Percentiles rank a stretch among this genome's conserved stretches.
These are phyloP conservation scores for Paracentrotus lividus DNA, from an alignment of 53 echinoderm and acorn worm genomes.

Conservation along the genomic window DNA sequence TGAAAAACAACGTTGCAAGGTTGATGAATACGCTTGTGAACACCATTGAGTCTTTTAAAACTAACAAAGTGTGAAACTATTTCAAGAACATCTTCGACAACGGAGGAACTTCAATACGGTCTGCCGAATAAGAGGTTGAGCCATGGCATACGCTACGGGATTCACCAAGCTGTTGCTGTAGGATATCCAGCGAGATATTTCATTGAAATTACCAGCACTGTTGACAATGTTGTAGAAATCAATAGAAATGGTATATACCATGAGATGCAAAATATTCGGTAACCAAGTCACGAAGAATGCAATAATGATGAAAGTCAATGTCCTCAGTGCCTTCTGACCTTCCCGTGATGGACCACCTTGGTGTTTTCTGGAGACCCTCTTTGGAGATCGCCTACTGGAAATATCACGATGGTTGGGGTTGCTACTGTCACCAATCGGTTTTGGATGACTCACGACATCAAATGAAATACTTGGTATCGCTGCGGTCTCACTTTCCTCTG, in stretches of 20 bases:
- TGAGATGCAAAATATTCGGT: neutral
- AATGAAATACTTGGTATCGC: too few relatives aligned
- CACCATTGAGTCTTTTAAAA: too few relatives aligned
- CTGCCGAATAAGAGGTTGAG: neutral
- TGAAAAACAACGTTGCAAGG: too few relatives aligned
- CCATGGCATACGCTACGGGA: neutral
- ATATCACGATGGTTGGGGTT: neutral
- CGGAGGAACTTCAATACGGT: neutral
- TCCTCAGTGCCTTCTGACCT: neutral
- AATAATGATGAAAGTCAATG: neutral
- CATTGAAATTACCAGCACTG: neutral
- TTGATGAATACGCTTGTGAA: too few relatives aligned
- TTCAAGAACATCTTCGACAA: neutral
- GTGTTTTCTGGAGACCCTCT: neutral
- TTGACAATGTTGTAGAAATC: neutral
- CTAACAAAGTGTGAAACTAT: too few relatives aligned
- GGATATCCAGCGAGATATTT: neutral
- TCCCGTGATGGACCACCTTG: neutral
- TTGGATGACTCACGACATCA: neutral
- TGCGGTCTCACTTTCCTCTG: too few relatives aligned
- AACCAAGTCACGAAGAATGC: neutral
- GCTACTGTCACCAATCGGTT: neutral
- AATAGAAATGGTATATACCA: neutral
- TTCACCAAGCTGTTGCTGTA: slow-evolving; percentile 13
- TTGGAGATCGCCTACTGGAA: neutral